Evolutionary conservation across 2,113 vertebrate genomes (phyloP).

Genomic region (Nibea coibor): DNA sequence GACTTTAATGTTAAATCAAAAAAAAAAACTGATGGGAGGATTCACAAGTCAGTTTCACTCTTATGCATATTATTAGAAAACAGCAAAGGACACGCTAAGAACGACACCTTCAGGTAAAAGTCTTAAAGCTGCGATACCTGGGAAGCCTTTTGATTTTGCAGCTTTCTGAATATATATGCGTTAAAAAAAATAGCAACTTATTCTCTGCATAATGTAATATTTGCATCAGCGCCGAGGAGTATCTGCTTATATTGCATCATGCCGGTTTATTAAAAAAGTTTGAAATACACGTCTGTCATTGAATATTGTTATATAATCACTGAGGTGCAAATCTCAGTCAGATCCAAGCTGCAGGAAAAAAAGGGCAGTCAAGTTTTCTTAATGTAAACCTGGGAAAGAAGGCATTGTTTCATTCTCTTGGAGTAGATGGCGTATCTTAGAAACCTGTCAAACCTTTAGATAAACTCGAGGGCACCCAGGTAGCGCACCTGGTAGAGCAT

Average conservation of each 20-base stretch:
- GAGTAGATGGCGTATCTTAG: slow-evolving; percentile 21
- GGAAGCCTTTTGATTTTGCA: slow-evolving; percentile 1
- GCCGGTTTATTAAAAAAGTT: neutral
- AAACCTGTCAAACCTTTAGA: neutral
- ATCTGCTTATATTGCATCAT: slow-evolving; percentile 38
- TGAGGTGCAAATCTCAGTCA: neutral
- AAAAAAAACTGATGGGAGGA: slow-evolving; percentile 17
- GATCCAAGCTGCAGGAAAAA: neutral
- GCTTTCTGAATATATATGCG: neutral
- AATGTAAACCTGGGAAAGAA: neutral
- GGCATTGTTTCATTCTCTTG: neutral
- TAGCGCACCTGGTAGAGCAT: too few relatives aligned
- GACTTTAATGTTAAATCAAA: slow-evolving; percentile 41
- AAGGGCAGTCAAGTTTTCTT: neutral
- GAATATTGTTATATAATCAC: slow-evolving; percentile 5
- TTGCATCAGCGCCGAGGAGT: slow-evolving; percentile 24
- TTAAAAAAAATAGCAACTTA: neutral
- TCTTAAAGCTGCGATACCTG: slow-evolving; percentile 10
- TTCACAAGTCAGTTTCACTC: slow-evolving; percentile 26
- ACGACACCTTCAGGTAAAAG: neutral
- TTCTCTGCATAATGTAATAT: neutral
- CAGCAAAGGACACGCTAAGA: neutral
- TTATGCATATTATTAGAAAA: slow-evolving; percentile 33
- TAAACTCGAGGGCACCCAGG: too few relatives aligned
- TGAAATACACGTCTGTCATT: slow-evolving; percentile 9